Percentiles rank a stretch among this genome's conserved stretches.
Evolutionary conservation across 2,113 vertebrate species (phyloP).

Genomic region (Noctilio leporinus): DNA sequence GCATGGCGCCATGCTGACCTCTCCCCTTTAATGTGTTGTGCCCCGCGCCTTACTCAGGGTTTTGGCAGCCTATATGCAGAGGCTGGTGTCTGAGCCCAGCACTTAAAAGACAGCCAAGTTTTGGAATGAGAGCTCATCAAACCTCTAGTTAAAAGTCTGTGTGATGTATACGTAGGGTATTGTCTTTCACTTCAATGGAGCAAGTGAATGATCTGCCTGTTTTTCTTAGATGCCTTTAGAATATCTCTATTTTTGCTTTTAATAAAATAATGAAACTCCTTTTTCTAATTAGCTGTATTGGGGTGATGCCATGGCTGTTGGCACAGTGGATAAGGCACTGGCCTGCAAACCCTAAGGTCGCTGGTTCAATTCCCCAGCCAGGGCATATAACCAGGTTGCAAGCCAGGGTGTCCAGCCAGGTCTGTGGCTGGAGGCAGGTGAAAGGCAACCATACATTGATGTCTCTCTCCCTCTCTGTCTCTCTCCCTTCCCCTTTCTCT

Average conservation of each 20-base stretch:
- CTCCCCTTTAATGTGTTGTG: constrained; percentile 39
- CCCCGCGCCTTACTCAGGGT: background rate
- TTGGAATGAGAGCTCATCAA: background rate
- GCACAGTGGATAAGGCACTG: no score
- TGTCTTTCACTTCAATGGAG: background rate
- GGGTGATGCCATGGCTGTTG: no score
- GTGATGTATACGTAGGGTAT: background rate
- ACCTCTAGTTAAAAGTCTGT: background rate
- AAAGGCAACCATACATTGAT: no score
- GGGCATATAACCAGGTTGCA: no score
- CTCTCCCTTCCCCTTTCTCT: no score
- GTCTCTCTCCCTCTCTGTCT: no score
- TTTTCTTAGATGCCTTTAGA: background rate
- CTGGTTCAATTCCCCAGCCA: no score
- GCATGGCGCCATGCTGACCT: background rate
- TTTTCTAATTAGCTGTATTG: background rate
- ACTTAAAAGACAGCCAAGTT: constrained; percentile 13
- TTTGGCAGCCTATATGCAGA: constrained; percentile 11
- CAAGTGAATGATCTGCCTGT: background rate
- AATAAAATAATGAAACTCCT: background rate
- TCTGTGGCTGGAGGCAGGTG: no score
- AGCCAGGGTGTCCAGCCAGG: no score
- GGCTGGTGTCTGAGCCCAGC: background rate
- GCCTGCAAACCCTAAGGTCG: no score
- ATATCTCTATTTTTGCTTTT: background rate